Percentiles rank a stretch among this genome's conserved stretches.
These are phyloP conservation scores for Festucalex cinctus DNA, from an alignment of 2,113 vertebrate species.

Conservation along the genomic window DNA sequence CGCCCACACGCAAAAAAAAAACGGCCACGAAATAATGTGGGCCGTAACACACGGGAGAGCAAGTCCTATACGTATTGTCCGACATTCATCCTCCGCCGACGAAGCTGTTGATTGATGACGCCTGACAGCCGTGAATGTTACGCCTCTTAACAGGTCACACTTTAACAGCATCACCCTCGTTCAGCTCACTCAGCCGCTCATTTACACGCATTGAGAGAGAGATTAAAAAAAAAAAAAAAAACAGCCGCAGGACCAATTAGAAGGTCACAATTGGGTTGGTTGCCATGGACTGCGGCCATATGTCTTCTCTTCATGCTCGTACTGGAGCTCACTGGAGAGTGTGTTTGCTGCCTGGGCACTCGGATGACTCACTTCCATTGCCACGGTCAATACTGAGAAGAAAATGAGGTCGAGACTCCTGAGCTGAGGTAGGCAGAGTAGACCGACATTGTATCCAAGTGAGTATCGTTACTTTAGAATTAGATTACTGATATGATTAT, in stretches of 20 bases:
- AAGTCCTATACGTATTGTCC: too few species aligned
- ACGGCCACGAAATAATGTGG: too few species aligned
- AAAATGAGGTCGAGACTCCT: not conserved
- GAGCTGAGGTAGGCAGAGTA: not conserved
- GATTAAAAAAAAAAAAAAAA: not conserved
- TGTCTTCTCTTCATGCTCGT: not conserved
- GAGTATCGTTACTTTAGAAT: too few species aligned
- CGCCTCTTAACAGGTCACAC: not conserved
- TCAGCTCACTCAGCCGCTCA: not conserved
- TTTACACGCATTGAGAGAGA: not conserved
- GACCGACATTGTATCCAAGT: not conserved
- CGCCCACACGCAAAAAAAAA: too few species aligned
- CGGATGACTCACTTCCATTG: constrained; percentile 6
- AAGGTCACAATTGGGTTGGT: not conserved
- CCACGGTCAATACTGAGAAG: not conserved
- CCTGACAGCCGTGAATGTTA: constrained; percentile 22
- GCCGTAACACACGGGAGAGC: too few species aligned
- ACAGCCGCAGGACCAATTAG: not conserved
- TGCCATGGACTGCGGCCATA: not conserved
- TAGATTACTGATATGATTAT: too few species aligned
- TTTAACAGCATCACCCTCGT: not conserved
- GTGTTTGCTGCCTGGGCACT: not conserved
- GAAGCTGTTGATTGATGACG: constrained; percentile 16
- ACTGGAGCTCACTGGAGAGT: not conserved
- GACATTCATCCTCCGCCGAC: not conserved